Evolutionary conservation across 2,113 vertebrate genomes (phyloP).

Genomic region (Oncorhynchus tshawytscha): DNA sequence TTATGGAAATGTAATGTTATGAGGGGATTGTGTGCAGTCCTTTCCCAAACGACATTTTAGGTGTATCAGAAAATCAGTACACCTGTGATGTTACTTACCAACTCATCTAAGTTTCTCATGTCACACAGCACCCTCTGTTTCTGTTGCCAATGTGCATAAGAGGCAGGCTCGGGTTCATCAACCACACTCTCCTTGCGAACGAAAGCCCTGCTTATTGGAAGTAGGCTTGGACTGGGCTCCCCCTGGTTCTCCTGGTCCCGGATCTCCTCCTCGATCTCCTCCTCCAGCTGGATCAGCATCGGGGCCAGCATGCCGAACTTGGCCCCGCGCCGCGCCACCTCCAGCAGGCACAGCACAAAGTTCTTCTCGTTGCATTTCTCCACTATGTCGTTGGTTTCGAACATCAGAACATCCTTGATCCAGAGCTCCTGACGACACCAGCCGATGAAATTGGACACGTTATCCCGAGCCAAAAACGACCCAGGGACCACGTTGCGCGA

Average conservation of each 20-base stretch:
- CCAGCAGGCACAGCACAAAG: constrained; percentile 89
- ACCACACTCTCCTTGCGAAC: constrained; percentile 56
- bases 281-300: constrained; percentile 93
- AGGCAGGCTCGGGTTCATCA: constrained; percentile 61
- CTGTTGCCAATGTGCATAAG: constrained; percentile 68
- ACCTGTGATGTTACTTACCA: constrained; percentile 78
- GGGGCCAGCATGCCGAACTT: constrained; percentile 96
- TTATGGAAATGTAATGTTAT: too few species aligned
- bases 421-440: constrained; percentile 93
- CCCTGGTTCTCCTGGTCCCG: constrained; percentile 74
- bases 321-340: constrained; percentile 90
- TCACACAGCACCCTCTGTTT: constrained; percentile 81
- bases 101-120: constrained; percentile 90
- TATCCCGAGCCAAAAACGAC: constrained; percentile 91
- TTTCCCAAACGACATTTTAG: too few species aligned
- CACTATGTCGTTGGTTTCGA: constrained; percentile 96
- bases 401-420: constrained; percentile 96
- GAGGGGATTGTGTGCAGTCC: too few species aligned
- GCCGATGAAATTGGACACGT: constrained; percentile 93
- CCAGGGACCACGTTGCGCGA: constrained; percentile 80
- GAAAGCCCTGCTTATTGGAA: constrained; percentile 51
- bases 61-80: background rate
- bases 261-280: constrained; percentile 94
- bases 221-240: constrained; percentile 46
- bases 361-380: constrained; percentile 95